Conservation (phyloP, 2,797 vertebrate genomes). For the Myiothlypis coronata region DNA sequence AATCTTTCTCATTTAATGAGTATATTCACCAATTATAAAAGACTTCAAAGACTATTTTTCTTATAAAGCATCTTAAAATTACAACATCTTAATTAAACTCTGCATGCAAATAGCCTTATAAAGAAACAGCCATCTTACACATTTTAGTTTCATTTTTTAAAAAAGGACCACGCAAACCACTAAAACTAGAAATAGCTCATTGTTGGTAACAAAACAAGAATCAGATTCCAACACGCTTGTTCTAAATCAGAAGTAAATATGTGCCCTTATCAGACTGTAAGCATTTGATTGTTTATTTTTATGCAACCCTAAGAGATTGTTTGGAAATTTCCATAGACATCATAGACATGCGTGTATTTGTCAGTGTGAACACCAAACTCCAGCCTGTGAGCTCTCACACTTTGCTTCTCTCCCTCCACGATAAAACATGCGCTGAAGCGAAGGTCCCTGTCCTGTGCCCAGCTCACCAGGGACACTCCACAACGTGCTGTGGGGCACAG, state of each 20-base stretch:
- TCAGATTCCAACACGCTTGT: not conserved
- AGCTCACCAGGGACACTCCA: not conserved
- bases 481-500: rapidly evolving
- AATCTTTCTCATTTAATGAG: not conserved
- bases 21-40: not conserved
- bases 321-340: not conserved
- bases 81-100: not conserved
- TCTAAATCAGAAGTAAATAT: not conserved
- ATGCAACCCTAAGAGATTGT: not conserved
- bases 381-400: not conserved
- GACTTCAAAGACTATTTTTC: not conserved
- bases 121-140: not conserved
- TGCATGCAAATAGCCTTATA: not conserved
- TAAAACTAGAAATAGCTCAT: not conserved
- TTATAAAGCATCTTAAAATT: not conserved
- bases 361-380: not conserved
- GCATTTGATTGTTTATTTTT: not conserved
- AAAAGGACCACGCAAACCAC: not conserved
- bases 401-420: not conserved
- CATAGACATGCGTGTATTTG: not conserved
- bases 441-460: not conserved
- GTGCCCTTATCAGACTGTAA: not conserved
- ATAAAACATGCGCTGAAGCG: not conserved
- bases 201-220: not conserved
- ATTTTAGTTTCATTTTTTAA: not conserved